Conservation (phyloP, 2,113 vertebrate species). For the Loxodonta africana region DNA sequence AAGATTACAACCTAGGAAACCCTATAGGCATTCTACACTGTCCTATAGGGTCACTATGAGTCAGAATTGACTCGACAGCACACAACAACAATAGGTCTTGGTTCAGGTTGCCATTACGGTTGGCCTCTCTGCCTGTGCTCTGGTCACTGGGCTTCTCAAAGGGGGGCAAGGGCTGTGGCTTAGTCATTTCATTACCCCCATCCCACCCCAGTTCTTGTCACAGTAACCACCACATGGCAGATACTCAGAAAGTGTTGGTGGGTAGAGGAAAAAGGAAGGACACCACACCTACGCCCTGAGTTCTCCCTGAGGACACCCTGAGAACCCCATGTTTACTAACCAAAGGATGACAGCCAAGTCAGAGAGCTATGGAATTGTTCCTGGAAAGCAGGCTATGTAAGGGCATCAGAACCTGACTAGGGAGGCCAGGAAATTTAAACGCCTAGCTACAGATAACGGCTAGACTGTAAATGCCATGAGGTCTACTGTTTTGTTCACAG, state of each 20-base stretch:
- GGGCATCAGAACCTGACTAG: not conserved
- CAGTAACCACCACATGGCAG: not conserved
- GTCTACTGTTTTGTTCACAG: not conserved
- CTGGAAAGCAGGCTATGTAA: constrained; percentile 57
- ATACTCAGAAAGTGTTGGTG: not conserved
- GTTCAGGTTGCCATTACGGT: not conserved
- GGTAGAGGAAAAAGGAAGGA: not conserved
- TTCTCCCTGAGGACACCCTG: not conserved
- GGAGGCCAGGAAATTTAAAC: constrained; percentile 12
- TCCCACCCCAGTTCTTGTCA: not conserved
- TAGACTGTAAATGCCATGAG: not conserved
- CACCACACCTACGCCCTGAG: not conserved
- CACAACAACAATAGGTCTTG: not conserved
- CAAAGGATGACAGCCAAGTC: constrained; percentile 33
- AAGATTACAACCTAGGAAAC: not conserved
- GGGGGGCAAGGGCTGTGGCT: not conserved
- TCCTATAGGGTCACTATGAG: not conserved
- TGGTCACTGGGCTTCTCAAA: not conserved
- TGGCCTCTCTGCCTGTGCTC: not conserved
- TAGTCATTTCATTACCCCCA: not conserved
- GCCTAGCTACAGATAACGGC: not conserved
- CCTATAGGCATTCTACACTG: not conserved
- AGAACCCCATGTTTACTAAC: constrained; percentile 14
- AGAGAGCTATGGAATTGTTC: constrained; percentile 51
- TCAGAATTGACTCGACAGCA: not conserved